Evolutionary conservation across 1,140 invertebrate species (phyloP), one percentile per base, ranked within the genome.

Genomic region (Sycophaga agraensis): DNA sequence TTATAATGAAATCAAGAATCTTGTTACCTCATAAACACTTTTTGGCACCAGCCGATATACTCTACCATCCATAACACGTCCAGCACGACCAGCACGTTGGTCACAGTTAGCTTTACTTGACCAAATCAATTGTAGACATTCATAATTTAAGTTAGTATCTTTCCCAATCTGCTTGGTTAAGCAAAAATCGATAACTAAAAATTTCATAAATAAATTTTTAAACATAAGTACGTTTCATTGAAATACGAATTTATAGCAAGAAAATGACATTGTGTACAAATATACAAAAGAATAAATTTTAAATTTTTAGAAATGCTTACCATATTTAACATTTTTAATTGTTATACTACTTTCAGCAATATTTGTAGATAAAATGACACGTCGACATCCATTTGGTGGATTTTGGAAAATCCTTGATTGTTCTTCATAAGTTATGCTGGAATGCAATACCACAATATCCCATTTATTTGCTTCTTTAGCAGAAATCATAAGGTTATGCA

Each of bases 301-400:
- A 19, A 50, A 64, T 46, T 42, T 19, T 54, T 0, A 37, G 2
- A 57, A 34, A 7, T 42, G 61, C 69, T 70, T 72, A 88, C 87
- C 92, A 84, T 94, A 98, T 79, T 89, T 91, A 40, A 97, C 88
- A 79, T 97, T 91, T 26, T 94, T 89, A 19, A 99, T 94, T 3
- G 96, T 99, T 56, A 99, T 91, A 56, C 95, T 97, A 74, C 94
- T 97, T 80, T 99, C 97, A 0, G 96, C 94, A 62, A 99, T 97
- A 79, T 99, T 98, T 0, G 97, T 99, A 0, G 95, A 87, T 0
- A 99, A 78, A 72, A 99, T 98, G 46, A 96, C 85, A 74, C 97
- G 95, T 40, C 94, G 82, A 61, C 83, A 80, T 7, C 86, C 86
- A 7, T 71, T 62, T 6, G 82, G 82, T 2, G 87, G 77, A 19